Conservation (phyloP, 2,888 invertebrate genomes). For the Candidula unifasciata region DNA sequence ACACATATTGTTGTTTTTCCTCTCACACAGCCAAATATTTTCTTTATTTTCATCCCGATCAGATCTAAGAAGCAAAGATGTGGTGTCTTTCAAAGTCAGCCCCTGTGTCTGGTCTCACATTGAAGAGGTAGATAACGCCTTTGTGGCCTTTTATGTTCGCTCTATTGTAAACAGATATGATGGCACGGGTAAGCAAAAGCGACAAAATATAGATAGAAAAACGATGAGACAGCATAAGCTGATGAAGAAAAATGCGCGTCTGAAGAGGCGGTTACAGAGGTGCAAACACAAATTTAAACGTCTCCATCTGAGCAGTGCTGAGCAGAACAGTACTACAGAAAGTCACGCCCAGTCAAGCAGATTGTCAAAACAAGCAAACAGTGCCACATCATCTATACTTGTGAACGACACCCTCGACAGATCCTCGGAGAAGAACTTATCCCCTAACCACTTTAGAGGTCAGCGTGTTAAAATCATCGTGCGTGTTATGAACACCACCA, state of each 20-base stretch:
- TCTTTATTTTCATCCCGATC: not conserved
- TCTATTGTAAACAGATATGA: not conserved
- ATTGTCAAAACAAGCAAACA: no score
- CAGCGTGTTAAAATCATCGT: not conserved
- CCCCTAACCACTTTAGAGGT: no score
- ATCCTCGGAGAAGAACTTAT: not conserved
- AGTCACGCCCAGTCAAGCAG: no score
- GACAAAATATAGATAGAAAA: not conserved
- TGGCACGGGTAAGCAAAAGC: not conserved
- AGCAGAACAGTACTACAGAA: no score
- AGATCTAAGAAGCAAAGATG: not conserved
- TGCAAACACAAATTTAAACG: no score
- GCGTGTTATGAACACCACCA: not conserved
- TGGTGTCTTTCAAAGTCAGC: not conserved
- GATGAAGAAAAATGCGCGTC: no score
- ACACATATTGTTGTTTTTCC: no score
- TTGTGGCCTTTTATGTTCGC: not conserved
- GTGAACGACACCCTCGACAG: no score
- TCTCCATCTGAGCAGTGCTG: no score
- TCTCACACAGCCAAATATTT: no score
- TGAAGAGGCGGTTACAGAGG: no score
- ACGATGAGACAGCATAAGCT: not conserved
- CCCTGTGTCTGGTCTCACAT: not conserved
- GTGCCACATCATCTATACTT: no score
- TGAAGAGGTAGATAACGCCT: not conserved